Evolutionary conservation across 2,797 vertebrate genomes (phyloP), one percentile per base, ranked within the genome.

Genomic region (Pteropus rufus): DNA sequence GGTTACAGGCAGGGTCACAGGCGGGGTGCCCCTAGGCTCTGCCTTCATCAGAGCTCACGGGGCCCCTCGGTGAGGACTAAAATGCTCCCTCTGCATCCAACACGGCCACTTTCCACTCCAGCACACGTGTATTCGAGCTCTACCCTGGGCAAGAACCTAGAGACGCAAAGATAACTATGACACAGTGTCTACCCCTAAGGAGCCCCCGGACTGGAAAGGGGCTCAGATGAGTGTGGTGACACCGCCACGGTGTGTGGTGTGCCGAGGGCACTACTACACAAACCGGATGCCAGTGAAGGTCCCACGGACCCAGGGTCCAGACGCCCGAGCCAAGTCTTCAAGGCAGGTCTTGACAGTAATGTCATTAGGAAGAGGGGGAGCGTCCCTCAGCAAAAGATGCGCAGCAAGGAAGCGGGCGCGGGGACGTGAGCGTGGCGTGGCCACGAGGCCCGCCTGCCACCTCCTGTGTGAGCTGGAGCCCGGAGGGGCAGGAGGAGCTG

Each of bases 391-490:
- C 11, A 41, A 60, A 64, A 64, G 67, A 18, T 6, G 1, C n/a
- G 1, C 23, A 18, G 49, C 9, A 0, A 31, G 10, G 21, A 65
- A 23, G 2, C 14, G 1, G 64, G 10, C 44, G 44, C 1, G 44
- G 69, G 26, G 4, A 3, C 16, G 44, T 1, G 7, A 10, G 18
- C 10, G 24, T 8, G 56, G 2, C 4, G 6, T 1, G 15, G 49
- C 15, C 11, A 1, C 1, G 4, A 39, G 52, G 3, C 24, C 4
- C 10, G 0, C 0, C 39, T 44, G 0, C 6, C 52, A 11, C 44
- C 46, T 29, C 0, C 0, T 7, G 72, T 1, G 23, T 60, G 12
- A n/a, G 3, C 0, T 10, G 41, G 1, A 44, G 18, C 18, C 2
- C 2, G 1, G 52, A 23, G 31, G 36, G n/a, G 24, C 49, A 46